Evolutionary conservation across 2,113 vertebrate genomes (phyloP).

Genomic region (Ophthalmolycus amberensis): DNA sequence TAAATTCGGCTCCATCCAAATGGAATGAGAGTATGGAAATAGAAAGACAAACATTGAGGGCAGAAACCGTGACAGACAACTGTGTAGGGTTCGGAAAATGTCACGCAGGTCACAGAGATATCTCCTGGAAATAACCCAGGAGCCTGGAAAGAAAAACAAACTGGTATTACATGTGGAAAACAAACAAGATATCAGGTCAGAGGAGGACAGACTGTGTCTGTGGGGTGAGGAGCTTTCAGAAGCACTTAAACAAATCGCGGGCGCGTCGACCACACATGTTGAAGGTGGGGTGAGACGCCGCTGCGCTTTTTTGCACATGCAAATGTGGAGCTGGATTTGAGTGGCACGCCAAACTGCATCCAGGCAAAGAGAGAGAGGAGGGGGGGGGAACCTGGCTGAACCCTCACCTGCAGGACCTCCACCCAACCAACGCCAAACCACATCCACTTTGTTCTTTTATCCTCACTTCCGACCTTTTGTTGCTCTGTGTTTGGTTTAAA

Average conservation of each 20-base stretch:
- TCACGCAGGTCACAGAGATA: slow-evolving; percentile 42
- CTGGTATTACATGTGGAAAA: slow-evolving; percentile 43
- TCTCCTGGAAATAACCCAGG: slow-evolving; percentile 57
- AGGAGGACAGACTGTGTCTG: slow-evolving; percentile 23
- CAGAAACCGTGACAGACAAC: slow-evolving; percentile 69
- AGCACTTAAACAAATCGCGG: slow-evolving; percentile 68
- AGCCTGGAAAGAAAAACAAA: slow-evolving; percentile 36
- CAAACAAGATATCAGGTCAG: neutral
- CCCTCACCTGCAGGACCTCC: slow-evolving; percentile 64
- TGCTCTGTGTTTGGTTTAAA: neutral
- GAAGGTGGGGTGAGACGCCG: neutral
- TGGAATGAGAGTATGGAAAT: slow-evolving; percentile 73
- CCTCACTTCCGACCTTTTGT: slow-evolving; percentile 49
- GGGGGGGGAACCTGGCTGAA: slow-evolving; percentile 16
- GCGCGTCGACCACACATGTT: slow-evolving; percentile 53
- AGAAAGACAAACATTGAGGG: slow-evolving; percentile 75
- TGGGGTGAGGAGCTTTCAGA: slow-evolving; percentile 48
- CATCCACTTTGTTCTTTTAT: slow-evolving; percentile 20
- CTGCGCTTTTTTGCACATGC: slow-evolving; percentile 74
- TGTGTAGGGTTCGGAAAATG: slow-evolving; percentile 44
- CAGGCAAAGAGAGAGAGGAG: neutral
- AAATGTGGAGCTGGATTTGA: slow-evolving; percentile 65
- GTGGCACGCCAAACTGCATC: slow-evolving; percentile 47
- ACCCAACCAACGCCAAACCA: slow-evolving; percentile 18
- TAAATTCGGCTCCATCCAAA: slow-evolving; percentile 64